A percentile compares a stretch with the other conserved stretches of the same genome.
These are phyloP conservation scores for Ferdinandea cuprea DNA, from an alignment of 2,888 invertebrate species.

Conservation along the genomic window DNA sequence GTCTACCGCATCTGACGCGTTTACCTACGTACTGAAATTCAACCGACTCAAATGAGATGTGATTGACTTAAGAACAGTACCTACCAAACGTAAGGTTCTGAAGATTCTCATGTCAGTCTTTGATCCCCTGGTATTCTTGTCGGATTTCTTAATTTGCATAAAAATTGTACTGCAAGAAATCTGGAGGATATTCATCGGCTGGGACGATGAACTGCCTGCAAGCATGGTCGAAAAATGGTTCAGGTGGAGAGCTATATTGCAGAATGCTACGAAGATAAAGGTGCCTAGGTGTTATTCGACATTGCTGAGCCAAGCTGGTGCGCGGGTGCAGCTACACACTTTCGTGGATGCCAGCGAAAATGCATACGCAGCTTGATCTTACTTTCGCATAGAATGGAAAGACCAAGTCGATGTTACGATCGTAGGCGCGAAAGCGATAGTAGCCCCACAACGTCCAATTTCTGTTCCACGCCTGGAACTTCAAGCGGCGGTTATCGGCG, in stretches of 20 bases:
- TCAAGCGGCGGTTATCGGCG: conserved; percentile 66
- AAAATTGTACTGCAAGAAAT: background rate
- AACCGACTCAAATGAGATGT: conserved; percentile 24
- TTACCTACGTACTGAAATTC: conserved; percentile 13
- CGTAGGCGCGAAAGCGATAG: conserved; percentile 57
- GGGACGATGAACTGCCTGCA: conserved; percentile 63
- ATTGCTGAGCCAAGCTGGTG: conserved; percentile 15
- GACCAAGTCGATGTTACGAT: background rate
- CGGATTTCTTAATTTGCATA: background rate
- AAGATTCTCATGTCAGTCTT: conserved; percentile 31
- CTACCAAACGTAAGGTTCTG: conserved; percentile 35
- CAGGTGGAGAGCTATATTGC: conserved; percentile 34
- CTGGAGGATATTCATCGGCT: conserved; percentile 22
- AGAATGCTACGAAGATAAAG: conserved; percentile 27
- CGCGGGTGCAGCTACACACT: background rate
- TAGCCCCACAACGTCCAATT: conserved; percentile 2
- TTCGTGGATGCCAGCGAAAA: background rate
- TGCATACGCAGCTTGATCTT: background rate
- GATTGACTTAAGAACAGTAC: background rate
- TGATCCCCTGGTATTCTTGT: background rate
- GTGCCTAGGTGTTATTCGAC: conserved; percentile 62
- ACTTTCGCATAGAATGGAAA: background rate
- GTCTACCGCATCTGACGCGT: conserved; percentile 1
- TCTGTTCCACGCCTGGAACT: conserved; percentile 67
- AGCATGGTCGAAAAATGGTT: conserved; percentile 44